phyloP scores from a whole-genome alignment of 2,113 vertebrate genomes.

The Pseudopodoces humilis region DNA sequence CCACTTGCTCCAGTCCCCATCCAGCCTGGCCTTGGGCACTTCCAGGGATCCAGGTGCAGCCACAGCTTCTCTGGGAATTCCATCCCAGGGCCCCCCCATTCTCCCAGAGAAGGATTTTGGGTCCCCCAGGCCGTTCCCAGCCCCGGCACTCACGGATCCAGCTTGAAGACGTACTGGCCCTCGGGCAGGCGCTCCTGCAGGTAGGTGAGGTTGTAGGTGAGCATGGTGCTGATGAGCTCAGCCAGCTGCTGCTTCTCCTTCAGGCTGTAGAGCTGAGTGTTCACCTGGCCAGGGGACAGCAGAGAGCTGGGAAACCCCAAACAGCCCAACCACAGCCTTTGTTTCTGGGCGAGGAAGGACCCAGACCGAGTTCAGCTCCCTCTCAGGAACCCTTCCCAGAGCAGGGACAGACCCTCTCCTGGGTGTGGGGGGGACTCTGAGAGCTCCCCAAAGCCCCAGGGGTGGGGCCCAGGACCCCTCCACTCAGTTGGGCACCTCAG shows the following conservation, averaged over 20 bases:
- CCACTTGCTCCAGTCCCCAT: background rate
- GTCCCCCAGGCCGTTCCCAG: rapidly evolving
- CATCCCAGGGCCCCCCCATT: background rate
- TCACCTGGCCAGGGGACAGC: constrained; percentile 80
- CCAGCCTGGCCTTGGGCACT: background rate
- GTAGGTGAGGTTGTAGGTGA: constrained; percentile 94
- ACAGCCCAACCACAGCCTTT: rapidly evolving
- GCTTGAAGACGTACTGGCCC: constrained; percentile 87
- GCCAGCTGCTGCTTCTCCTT: constrained; percentile 92
- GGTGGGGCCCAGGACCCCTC: too few species aligned
- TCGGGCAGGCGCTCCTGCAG: constrained; percentile 89
- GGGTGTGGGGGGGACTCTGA: background rate
- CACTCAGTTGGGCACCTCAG: rapidly evolving
- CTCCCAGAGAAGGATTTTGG: background rate
- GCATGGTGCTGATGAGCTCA: constrained; percentile 89
- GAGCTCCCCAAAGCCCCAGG: background rate
- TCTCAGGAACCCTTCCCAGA: background rate
- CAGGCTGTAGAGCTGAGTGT: constrained; percentile 91
- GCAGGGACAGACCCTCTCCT: background rate
- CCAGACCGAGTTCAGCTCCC: background rate
- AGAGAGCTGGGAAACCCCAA: background rate
- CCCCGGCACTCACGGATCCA: constrained; percentile 88
- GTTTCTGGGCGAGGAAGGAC: background rate
- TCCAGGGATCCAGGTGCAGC: background rate
- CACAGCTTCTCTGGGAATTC: background rate